Conservation (phyloP, 92 coral and sea anemone genomes). For the Isaurus tuberculatus region DNA sequence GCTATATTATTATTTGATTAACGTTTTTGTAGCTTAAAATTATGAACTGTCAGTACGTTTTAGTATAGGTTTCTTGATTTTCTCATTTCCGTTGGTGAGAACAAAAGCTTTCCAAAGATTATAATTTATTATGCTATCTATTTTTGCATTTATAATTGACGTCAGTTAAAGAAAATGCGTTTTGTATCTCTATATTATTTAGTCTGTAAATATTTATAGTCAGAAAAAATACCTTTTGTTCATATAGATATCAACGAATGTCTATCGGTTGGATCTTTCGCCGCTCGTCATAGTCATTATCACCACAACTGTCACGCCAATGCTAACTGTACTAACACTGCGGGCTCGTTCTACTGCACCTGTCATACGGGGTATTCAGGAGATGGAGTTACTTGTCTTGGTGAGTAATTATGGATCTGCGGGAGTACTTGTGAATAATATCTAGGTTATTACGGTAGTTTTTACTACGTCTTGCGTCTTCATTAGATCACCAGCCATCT, state of each 20-base stretch:
- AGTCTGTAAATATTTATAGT: neutral
- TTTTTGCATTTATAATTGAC: neutral
- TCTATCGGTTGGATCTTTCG: slow-evolving; percentile 39
- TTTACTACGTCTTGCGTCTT: too few relatives aligned
- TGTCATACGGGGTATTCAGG: slow-evolving; percentile 90
- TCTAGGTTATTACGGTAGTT: neutral
- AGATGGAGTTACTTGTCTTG: slow-evolving; percentile 75
- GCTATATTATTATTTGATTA: too few relatives aligned
- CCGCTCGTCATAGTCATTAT: slow-evolving; percentile 63
- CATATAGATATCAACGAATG: slow-evolving; percentile 71
- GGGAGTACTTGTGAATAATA: neutral
- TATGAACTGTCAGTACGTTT: too few relatives aligned
- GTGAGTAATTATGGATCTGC: slow-evolving; percentile 40
- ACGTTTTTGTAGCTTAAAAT: too few relatives aligned
- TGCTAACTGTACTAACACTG: slow-evolving; percentile 85
- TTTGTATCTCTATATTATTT: neutral
- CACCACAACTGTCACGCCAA: slow-evolving; percentile 84
- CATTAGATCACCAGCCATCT: too few relatives aligned
- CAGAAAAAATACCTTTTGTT: neutral
- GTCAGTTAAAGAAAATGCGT: neutral
- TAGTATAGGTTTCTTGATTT: too few relatives aligned
- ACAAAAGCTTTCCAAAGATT: too few relatives aligned
- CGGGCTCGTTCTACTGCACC: slow-evolving; percentile 90
- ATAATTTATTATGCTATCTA: too few relatives aligned
- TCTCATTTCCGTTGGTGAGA: too few relatives aligned